Evolutionary conservation across 2,113 vertebrate genomes (phyloP), one percentile per base, ranked within the genome.

Genomic region (Neoarius graeffei): DNA sequence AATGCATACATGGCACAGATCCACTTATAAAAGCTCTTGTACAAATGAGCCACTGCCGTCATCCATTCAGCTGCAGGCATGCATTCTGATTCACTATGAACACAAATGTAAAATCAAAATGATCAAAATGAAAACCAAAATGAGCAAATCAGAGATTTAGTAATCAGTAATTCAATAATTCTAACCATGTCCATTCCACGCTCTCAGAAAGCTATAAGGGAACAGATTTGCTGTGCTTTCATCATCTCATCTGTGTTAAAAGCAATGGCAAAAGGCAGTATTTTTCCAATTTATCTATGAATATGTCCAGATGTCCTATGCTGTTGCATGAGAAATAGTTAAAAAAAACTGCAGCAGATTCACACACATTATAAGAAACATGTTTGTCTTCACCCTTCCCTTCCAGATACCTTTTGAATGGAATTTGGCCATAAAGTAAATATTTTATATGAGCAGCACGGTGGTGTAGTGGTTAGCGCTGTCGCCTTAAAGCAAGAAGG

Each of bases 21-120:
- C 87, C 89, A 91, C 83, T 89, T 87, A 87, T 69, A 85, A 89
- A 85, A 86, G 62, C 62, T 62, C 54, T 71, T 73, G 73, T 64
- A 35, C 52, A 88, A 88, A 86, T 54, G 15, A 87, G 60, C 52
- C 77, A 82, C 66, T 56, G n/a, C 48, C 20, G 50, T 81, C 85
- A 69, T 60, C 60, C 30, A 83, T 87, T 82, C 59, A 50, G 89
- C 89, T 83, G 48, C 30, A 80, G 77, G 87, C 81, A 48, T 85
- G n/a, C n/a, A 87, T 86, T 77, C 86, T 69, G 74, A 89, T 86
- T 86, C 56, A 73, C 57, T 2, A 59, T 85, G 52, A 50, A 86
- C 88, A 86, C 19, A 74, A 23, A 69, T 82, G 48, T 59, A 30
- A 85, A 86, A 82, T 76, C 13, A 88, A 64, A 85, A 86, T 13